Percentiles rank a stretch among this genome's conserved stretches.
phyloP scores from a whole-genome alignment of 2,888 invertebrate species.

The Eupithecia abbreviata region DNA sequence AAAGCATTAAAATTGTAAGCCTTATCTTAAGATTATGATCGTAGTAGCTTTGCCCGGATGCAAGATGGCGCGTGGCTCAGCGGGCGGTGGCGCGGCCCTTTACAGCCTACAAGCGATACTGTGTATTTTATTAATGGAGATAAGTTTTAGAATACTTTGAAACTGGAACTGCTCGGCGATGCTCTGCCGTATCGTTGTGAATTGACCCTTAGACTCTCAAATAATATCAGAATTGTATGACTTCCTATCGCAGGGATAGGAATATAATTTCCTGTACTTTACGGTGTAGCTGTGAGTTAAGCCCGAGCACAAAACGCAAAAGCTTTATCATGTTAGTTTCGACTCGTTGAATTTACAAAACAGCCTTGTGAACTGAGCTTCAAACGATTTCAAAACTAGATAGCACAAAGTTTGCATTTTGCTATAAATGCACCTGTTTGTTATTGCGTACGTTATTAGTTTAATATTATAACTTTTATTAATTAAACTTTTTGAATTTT shows the following conservation, averaged over 20 bases:
- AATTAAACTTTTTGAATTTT: background rate
- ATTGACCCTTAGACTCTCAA: background rate
- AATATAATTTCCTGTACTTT: background rate
- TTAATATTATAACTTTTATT: no score
- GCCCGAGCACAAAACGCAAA: constrained; percentile 10
- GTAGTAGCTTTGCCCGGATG: no score
- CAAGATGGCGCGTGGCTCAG: background rate
- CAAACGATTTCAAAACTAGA: constrained; percentile 8
- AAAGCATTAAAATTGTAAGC: no score
- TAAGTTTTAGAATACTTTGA: no score
- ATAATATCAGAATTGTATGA: background rate
- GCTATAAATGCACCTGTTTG: background rate
- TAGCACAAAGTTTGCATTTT: background rate
- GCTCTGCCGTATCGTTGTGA: background rate
- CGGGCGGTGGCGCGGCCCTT: no score
- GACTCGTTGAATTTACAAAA: constrained; percentile 26
- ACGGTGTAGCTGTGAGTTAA: background rate
- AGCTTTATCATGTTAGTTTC: constrained; percentile 28
- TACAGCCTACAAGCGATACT: no score
- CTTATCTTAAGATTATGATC: background rate
- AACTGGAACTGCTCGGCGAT: no score
- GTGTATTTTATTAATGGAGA: no score
- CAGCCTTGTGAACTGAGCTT: constrained; percentile 10
- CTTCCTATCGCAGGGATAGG: background rate
- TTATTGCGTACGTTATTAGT: background rate